Conservation (phyloP, 2,113 vertebrate genomes). For the Platysteira castanea region DNA sequence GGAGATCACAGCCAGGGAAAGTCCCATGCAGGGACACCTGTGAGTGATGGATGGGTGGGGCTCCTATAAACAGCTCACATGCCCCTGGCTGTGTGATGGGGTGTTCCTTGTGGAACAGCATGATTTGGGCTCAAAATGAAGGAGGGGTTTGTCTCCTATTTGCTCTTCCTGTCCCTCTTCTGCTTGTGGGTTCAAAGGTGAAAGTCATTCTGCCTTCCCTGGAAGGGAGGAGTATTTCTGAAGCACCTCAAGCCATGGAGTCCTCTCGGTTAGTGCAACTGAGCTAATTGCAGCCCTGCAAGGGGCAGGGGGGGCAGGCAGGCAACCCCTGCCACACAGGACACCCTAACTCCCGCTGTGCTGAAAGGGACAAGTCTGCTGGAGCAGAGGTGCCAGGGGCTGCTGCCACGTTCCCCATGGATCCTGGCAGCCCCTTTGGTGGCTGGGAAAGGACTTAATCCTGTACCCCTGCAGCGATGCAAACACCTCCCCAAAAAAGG, state of each 20-base stretch:
- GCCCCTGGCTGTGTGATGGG: too few relatives aligned
- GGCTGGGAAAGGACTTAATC: background rate
- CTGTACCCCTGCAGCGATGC: background rate
- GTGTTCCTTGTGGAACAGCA: background rate
- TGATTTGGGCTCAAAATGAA: background rate
- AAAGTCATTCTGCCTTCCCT: background rate
- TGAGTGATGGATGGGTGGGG: background rate
- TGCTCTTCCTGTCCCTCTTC: background rate
- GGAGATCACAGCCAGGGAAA: background rate
- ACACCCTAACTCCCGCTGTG: background rate
- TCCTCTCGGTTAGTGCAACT: background rate
- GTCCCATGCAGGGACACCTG: background rate
- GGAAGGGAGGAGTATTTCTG: background rate
- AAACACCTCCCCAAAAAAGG: background rate
- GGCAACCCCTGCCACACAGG: background rate
- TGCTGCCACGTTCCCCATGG: background rate
- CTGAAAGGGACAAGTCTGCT: background rate
- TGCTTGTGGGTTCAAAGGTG: background rate
- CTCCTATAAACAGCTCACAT: background rate
- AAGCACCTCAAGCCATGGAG: background rate
- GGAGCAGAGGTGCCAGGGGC: background rate
- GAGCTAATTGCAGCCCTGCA: background rate
- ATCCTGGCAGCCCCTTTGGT: background rate
- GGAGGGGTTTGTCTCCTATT: fast-evolving
- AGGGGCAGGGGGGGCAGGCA: background rate